phyloP scores from a whole-genome alignment of 2,888 invertebrate genomes.

The Eilema sororculum region DNA sequence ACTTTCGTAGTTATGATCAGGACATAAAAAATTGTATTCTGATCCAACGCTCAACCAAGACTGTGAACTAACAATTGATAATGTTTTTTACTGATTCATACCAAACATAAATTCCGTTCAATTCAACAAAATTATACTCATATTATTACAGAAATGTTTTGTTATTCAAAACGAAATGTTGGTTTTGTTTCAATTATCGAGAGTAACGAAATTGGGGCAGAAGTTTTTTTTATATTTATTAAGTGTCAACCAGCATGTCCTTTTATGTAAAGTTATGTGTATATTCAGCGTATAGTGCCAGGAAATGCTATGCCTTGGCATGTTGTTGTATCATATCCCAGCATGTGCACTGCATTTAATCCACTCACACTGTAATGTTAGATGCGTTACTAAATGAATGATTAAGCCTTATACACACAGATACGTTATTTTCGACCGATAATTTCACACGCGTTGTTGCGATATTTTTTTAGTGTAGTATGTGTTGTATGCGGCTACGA shows the following conservation, averaged over 20 bases:
- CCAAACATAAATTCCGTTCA: background rate
- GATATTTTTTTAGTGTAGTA: too few species aligned
- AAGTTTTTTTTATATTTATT: background rate
- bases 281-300: background rate
- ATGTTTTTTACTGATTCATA: background rate
- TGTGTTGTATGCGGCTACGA: too few species aligned
- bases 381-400: background rate
- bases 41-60: background rate
- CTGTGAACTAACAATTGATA: background rate
- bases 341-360: background rate
- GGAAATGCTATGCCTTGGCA: background rate
- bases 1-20: too few species aligned
- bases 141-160: background rate
- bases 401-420: too few species aligned
- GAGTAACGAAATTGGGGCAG: background rate
- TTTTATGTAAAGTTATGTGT: background rate
- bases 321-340: background rate
- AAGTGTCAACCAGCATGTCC: background rate
- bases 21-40: background rate
- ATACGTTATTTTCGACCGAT: too few species aligned
- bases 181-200: background rate
- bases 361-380: background rate
- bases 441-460: too few species aligned
- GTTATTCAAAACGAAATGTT: background rate
- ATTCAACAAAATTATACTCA: background rate